These are phyloP conservation scores for Tragelaphus strepsiceros DNA, from an alignment of 2,113 vertebrate species.

Conservation along the genomic window DNA sequence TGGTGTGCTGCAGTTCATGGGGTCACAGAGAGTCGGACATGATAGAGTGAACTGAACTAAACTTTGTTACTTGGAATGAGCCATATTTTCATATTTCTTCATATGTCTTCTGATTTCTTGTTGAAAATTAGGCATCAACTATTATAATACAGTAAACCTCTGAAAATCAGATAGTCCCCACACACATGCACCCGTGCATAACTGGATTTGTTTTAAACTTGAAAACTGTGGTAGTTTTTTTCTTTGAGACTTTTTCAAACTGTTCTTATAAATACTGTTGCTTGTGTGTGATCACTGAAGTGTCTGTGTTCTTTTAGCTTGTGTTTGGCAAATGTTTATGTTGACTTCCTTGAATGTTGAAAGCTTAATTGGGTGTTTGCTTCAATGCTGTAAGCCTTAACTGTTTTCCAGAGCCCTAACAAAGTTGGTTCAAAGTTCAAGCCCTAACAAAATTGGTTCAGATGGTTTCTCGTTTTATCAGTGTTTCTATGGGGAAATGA, in stretches of 20 bases:
- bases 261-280: neutral
- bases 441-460: neutral
- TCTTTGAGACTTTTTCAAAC: neutral
- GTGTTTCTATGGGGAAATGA: neutral
- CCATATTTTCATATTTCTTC: neutral
- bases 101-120: neutral
- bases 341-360: neutral
- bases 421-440: neutral
- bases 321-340: neutral
- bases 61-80: neutral
- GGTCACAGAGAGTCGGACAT: neutral
- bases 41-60: neutral
- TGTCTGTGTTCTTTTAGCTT: neutral
- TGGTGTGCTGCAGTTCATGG: neutral
- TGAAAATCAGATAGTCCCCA: neutral
- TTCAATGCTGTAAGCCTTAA: slow-evolving; percentile 1
- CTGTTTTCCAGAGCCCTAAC: neutral
- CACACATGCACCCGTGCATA: neutral
- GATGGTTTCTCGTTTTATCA: neutral
- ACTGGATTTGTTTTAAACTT: neutral
- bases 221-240: neutral
- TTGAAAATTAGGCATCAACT: neutral
- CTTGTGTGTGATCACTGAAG: neutral
- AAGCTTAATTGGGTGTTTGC: neutral
- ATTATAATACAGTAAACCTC: neutral